These are phyloP conservation scores for Diadema setosum DNA, from an alignment of 35 echinoderm and acorn worm genomes.

Conservation along the genomic window DNA sequence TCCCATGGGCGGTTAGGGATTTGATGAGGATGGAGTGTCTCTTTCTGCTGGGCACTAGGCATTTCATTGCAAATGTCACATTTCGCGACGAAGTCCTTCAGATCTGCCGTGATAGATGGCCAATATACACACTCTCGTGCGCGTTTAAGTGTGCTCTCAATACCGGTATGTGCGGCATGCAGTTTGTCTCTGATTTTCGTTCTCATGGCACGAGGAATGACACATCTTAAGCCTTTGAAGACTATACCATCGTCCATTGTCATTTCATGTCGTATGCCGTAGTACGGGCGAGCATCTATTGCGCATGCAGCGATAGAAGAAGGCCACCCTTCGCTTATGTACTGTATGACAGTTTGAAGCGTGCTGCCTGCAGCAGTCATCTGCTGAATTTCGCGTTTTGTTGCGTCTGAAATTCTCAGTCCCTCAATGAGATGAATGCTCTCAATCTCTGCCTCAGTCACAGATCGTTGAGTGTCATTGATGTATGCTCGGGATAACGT, in stretches of 20 bases:
- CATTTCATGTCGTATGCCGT: conserved; percentile 29
- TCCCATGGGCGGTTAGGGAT: conserved; percentile 45
- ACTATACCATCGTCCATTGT: conserved; percentile 35
- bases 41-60: conserved; percentile 27
- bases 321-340: conserved; percentile 14
- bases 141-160: conserved; percentile 27
- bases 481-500: conserved; percentile 21
- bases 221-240: conserved; percentile 32
- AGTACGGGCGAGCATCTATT: background rate
- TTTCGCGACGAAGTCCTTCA: conserved; percentile 14
- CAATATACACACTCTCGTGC: conserved; percentile 8
- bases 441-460: conserved; percentile 17
- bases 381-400: background rate
- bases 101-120: background rate
- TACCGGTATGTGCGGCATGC: conserved; percentile 29
- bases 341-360: conserved; percentile 27
- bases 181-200: background rate
- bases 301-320: background rate
- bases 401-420: background rate
- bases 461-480: background rate
- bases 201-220: conserved; percentile 46
- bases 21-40: conserved; percentile 47
- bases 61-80: conserved; percentile 35
- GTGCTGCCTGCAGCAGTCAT: background rate
- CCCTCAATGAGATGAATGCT: conserved; percentile 8